phyloP scores from a whole-genome alignment of 2,888 invertebrate species.

The Allophyes oxyacanthae region DNA sequence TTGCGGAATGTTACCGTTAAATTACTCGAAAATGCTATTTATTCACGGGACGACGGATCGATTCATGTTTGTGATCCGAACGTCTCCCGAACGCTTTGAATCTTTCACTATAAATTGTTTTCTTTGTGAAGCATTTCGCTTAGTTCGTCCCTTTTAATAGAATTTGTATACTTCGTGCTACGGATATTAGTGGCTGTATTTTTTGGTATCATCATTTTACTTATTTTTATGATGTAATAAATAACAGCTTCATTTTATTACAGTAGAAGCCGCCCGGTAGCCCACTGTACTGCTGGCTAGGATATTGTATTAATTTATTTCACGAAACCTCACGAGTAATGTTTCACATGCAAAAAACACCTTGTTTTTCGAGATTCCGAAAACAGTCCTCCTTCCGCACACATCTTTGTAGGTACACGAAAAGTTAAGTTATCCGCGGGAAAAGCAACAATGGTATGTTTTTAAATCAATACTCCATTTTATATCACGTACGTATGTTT shows the following conservation, averaged over 20 bases:
- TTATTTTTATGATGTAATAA: too few species aligned
- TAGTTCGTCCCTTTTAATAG: constrained; percentile 40
- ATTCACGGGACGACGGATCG: constrained; percentile 69
- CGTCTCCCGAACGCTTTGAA: constrained; percentile 49
- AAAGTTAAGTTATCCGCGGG: constrained; percentile 27
- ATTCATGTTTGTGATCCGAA: constrained; percentile 65
- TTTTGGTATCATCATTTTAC: constrained; percentile 1
- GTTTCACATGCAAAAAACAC: too few species aligned
- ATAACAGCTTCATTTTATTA: too few species aligned
- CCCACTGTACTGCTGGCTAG: too few species aligned
- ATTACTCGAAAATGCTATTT: constrained; percentile 77
- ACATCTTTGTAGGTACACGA: constrained; percentile 32
- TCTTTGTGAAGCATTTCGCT: constrained; percentile 54
- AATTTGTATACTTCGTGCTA: constrained; percentile 26
- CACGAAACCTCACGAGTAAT: too few species aligned
- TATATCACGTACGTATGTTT: constrained; percentile 37
- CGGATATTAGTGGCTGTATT: constrained; percentile 22
- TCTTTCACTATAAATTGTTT: constrained; percentile 55
- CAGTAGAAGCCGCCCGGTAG: too few species aligned
- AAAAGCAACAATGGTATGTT: constrained; percentile 38
- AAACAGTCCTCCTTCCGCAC: constrained; percentile 23
- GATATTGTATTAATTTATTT: too few species aligned
- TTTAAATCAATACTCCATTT: constrained; percentile 44
- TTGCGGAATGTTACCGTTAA: constrained; percentile 71
- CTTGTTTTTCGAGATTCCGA: constrained; percentile 19